Evolutionary conservation across 2,888 invertebrate genomes (phyloP).

Genomic region (Eulithis testata): DNA sequence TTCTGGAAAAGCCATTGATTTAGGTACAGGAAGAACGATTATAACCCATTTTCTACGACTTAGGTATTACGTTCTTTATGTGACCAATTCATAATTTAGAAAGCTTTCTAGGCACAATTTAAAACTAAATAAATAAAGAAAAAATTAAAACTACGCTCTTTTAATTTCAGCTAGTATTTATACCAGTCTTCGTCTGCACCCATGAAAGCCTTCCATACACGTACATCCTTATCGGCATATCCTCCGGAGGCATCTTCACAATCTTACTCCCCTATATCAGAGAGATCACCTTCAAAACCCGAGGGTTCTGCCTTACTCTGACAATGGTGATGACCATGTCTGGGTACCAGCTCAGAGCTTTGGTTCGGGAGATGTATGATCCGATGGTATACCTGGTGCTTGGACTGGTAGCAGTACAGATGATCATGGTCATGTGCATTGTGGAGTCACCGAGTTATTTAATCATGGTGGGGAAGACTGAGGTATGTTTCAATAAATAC

Average conservation of each 20-base stretch:
- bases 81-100: too few species aligned
- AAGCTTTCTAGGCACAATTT: too few species aligned
- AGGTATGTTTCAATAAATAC: constrained; percentile 52
- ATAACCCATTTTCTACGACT: too few species aligned
- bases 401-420: constrained; percentile 59
- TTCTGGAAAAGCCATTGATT: too few species aligned
- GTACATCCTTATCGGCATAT: constrained; percentile 62
- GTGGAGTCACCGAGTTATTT: constrained; percentile 68
- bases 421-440: constrained; percentile 56
- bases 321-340: constrained; percentile 60
- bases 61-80: too few species aligned
- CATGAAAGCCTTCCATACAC: constrained; percentile 39
- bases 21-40: too few species aligned
- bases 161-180: constrained; percentile 27
- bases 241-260: constrained; percentile 65
- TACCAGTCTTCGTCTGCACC: constrained; percentile 24
- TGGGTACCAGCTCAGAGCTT: constrained; percentile 45
- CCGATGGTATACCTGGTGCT: constrained; percentile 57
- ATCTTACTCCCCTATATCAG: constrained; percentile 64
- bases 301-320: constrained; percentile 56
- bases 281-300: constrained; percentile 55
- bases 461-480: constrained; percentile 61
- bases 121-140: too few species aligned
- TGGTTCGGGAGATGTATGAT: constrained; percentile 22
- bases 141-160: background rate